These are phyloP conservation scores for Campoplex capitator DNA, from an alignment of 2,888 invertebrate genomes.

Conservation along the genomic window DNA sequence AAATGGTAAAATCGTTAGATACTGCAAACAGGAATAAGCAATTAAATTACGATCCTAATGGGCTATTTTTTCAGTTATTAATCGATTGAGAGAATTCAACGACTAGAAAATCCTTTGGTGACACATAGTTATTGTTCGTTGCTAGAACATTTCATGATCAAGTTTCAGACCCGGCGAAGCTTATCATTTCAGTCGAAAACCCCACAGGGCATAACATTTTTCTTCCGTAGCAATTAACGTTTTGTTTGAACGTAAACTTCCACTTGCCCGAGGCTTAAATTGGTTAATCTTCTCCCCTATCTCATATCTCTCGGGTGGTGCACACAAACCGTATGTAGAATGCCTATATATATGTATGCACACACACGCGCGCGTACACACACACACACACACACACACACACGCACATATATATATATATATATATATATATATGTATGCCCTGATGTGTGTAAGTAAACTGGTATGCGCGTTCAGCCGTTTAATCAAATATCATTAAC, in stretches of 20 bases:
- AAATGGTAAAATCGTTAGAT: not conserved
- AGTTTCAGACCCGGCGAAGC: conserved; percentile 11
- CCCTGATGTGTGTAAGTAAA: conserved; percentile 50
- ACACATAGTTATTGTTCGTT: not conserved
- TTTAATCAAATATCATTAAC: conserved; percentile 70
- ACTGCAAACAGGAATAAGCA: not conserved
- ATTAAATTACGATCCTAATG: not conserved
- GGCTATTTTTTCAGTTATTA: not conserved
- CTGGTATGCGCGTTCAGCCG: conserved; percentile 64
- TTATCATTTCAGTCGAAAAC: conserved; percentile 9
- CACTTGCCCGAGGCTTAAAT: conserved; percentile 54
- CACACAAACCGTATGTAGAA: conserved; percentile 47
- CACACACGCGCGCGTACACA: not conserved
- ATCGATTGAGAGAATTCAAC: not conserved
- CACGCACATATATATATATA: no score
- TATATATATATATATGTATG: no score
- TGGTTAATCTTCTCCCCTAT: conserved; percentile 62
- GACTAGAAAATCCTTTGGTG: not conserved
- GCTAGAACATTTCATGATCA: not conserved
- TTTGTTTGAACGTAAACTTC: conserved; percentile 63
- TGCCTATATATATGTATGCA: not conserved
- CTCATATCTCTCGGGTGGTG: conserved; percentile 45
- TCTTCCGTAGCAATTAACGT: conserved; percentile 56
- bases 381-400: no score
- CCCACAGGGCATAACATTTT: conserved; percentile 32